Evolutionary conservation across 23 tunicate genomes (phyloP).

Genomic region (Ciona savignyi): DNA sequence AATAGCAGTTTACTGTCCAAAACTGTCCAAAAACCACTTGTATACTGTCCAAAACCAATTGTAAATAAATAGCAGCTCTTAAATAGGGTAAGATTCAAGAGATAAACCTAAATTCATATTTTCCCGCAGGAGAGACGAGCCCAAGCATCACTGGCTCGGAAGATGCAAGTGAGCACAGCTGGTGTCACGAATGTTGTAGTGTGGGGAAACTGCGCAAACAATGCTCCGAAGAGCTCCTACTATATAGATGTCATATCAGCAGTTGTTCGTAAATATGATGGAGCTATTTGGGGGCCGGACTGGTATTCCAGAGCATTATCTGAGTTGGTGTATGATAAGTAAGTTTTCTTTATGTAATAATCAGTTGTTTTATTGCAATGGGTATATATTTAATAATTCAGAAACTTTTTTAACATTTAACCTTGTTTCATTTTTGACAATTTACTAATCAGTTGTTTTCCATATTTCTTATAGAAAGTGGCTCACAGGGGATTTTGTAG

Average conservation of each 20-base stretch:
- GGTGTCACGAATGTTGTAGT: conserved; percentile 55
- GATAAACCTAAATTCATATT: no score
- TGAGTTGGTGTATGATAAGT: conserved; percentile 81
- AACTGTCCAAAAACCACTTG: no score
- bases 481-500: conserved; percentile 32
- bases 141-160: conserved; percentile 49
- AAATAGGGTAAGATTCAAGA: no score
- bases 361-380: no score
- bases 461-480: conserved; percentile 61
- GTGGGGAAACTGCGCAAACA: conserved; percentile 77
- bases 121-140: conserved; percentile 57
- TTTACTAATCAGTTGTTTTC: no score
- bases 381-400: no score
- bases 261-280: conserved; percentile 53
- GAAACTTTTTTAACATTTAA: no score
- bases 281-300: conserved; percentile 74
- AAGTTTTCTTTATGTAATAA: conserved; percentile 12
- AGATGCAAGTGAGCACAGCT: conserved; percentile 50
- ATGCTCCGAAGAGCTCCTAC: conserved; percentile 19
- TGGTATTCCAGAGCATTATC: conserved; percentile 66
- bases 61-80: no score
- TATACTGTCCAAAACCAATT: no score
- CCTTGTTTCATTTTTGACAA: no score
- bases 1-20: no score
- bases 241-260: conserved; percentile 14